phyloP scores from a whole-genome alignment of 2,888 invertebrate genomes.

The Paralinhomoeus sp. region DNA sequence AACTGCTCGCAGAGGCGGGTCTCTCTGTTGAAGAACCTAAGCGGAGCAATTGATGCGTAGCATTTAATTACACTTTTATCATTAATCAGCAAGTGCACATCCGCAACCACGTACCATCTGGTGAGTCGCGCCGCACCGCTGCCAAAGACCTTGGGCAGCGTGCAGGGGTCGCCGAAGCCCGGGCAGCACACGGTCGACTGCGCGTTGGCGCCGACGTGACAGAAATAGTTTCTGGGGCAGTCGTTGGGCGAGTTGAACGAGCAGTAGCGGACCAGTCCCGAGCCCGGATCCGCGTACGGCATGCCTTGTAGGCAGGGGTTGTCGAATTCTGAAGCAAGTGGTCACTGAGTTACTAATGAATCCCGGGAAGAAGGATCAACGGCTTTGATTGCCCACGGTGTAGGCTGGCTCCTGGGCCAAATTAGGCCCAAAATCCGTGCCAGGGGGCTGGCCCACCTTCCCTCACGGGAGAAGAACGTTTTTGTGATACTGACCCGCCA shows the following conservation, averaged over 20 bases:
- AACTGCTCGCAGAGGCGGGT: conserved; percentile 3
- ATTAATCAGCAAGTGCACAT: too few species aligned
- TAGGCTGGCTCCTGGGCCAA: too few species aligned
- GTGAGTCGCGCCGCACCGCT: background rate
- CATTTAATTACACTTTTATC: too few species aligned
- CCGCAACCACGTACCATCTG: conserved; percentile 6
- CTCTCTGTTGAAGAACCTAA: conserved; percentile 1
- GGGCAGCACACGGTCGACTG: conserved; percentile 6
- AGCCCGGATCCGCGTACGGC: conserved; percentile 9
- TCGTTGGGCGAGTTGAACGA: background rate
- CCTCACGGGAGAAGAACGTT: too few species aligned
- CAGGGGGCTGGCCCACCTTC: too few species aligned
- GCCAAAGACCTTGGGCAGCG: background rate
- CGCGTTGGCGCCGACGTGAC: conserved; percentile 2
- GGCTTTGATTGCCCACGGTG: too few species aligned
- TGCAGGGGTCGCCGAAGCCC: conserved; percentile 4
- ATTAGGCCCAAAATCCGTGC: too few species aligned
- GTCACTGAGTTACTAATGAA: background rate
- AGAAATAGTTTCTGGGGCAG: conserved; percentile 5
- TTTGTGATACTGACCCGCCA: too few species aligned
- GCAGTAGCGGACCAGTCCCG: conserved; percentile 1
- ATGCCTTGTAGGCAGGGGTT: conserved; percentile 20
- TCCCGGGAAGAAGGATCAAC: too few species aligned
- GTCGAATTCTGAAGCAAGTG: background rate
- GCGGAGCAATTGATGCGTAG: too few species aligned